Base-by-base conservation (phyloP, 2,888 invertebrate species). In the Drosophila prostipennis region DNA sequence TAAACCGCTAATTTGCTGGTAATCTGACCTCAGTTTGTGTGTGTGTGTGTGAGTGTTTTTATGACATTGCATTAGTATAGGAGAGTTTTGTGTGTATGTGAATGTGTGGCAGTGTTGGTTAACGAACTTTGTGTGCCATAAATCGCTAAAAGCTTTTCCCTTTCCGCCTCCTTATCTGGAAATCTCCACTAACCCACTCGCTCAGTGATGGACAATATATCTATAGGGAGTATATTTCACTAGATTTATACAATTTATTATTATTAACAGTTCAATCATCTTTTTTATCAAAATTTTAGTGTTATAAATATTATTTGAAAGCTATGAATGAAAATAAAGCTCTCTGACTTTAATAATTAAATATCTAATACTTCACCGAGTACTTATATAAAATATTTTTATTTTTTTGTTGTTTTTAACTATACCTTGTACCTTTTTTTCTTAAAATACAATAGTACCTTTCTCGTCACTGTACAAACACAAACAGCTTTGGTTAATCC, bases 1-100 rank as follows among this genome's bases (percentile, higher is more conserved):
- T 72, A 74, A 77, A 74, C 77, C 77, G 72, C 77, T 74, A 77
- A 77, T 77, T 74, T 77, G 67, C 60, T 52, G 74, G 77, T 70
- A 65, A 77, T 72, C 73, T 68, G 75, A 67, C 61, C 76, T 67
- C 72, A 59, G 69, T 23, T 45, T 57, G 13, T 67, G 51, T 74
- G 57, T 57, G 26, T 53, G 37, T 53, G 51, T 74, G n/a, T n/a
- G n/a, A 4, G 26, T 53, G 34, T 53, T 43, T 48, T 39, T 39
- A 36, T 60, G 60, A 8, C 6, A 45, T 46, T 32, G 46, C 32
- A 32, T 6, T 11, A 6, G 42, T 37, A 13, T 26, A 16, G 45
- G 10, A 46, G 45, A 8, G 14, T 29, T 56, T 29, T 34, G 29
- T 29, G 40, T 36, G 3, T 37, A 23, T 29, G 68, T 32, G 48